A percentile compares a stretch with the other conserved stretches of the same genome.
Evolutionary conservation across 2,797 vertebrate genomes (phyloP).

Genomic region (Microctenopoma stevenorrisi): DNA sequence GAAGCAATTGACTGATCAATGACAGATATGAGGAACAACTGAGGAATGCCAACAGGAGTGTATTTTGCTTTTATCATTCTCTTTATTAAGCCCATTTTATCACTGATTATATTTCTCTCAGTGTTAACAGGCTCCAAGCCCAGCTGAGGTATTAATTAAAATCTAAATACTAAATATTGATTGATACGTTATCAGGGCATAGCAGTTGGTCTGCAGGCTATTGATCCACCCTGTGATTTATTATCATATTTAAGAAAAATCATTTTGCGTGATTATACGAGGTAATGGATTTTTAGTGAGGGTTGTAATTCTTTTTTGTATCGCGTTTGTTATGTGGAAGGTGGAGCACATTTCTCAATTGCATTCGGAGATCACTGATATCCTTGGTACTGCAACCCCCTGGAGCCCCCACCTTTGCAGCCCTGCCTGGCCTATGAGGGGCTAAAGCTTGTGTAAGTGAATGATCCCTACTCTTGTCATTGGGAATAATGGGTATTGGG

Average conservation of each 20-base stretch:
- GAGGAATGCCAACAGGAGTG: conserved; percentile 85
- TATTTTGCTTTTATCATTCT: conserved; percentile 62
- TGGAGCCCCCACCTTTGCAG: conserved; percentile 8
- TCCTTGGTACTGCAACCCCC: conserved; percentile 66
- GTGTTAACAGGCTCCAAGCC: conserved; percentile 85
- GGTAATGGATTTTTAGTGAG: conserved; percentile 95
- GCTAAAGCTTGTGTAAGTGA: conserved; percentile 85
- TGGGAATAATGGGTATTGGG: conserved; percentile 91
- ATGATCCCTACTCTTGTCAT: conserved; percentile 88
- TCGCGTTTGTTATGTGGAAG: conserved; percentile 88
- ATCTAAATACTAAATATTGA: conserved; percentile 99
- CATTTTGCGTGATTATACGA: conserved; percentile 98
- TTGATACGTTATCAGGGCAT: conserved; percentile 98
- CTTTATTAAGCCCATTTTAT: conserved; percentile 83
- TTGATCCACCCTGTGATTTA: conserved; percentile 99
- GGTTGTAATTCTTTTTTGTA: conserved; percentile 93
- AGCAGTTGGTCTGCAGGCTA: conserved; percentile 94
- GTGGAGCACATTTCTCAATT: conserved; percentile 89
- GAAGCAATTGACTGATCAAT: conserved; percentile 88
- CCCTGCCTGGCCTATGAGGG: conserved; percentile 72
- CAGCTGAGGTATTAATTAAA: conserved; percentile 96
- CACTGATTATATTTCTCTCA: conserved; percentile 96
- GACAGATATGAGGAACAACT: conserved; percentile 93
- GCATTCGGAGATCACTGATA: conserved; percentile 89
- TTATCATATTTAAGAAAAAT: conserved; percentile 99